These are phyloP conservation scores for Crotalus tigris DNA, from an alignment of 2,113 vertebrate species.

Conservation along the genomic window DNA sequence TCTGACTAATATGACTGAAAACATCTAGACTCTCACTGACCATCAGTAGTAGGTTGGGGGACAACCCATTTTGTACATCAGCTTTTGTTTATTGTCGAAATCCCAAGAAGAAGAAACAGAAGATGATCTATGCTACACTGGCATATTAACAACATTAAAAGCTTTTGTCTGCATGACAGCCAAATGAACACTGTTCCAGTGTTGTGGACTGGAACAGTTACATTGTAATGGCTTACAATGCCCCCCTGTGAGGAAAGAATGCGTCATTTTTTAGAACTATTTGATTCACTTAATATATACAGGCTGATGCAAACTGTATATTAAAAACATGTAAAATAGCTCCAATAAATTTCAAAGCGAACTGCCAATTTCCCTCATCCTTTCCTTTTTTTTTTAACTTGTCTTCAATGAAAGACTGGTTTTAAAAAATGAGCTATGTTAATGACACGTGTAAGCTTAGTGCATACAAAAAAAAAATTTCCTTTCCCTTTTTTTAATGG, in stretches of 20 bases:
- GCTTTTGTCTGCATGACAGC: slow-evolving; percentile 83
- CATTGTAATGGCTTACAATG: slow-evolving; percentile 93
- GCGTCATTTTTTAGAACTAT: slow-evolving; percentile 82
- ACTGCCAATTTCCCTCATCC: slow-evolving; percentile 71
- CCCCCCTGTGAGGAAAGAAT: slow-evolving; percentile 85
- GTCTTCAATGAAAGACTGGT: slow-evolving; percentile 86
- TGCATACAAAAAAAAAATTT: slow-evolving; percentile 75
- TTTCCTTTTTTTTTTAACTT: slow-evolving; percentile 51
- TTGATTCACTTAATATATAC: slow-evolving; percentile 87
- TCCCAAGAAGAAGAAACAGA: slow-evolving; percentile 65
- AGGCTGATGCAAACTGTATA: slow-evolving; percentile 89
- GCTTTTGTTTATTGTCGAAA: slow-evolving; percentile 42
- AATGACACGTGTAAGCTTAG: slow-evolving; percentile 94
- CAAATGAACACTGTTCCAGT: slow-evolving; percentile 86
- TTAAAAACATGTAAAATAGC: slow-evolving; percentile 90
- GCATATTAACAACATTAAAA: slow-evolving; percentile 84
- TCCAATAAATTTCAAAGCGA: slow-evolving; percentile 85
- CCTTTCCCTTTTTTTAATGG: slow-evolving; percentile 74
- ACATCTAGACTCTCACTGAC: background rate
- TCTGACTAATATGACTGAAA: background rate
- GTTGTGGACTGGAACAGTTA: slow-evolving; percentile 91
- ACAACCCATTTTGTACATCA: slow-evolving; percentile 52
- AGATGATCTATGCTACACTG: slow-evolving; percentile 65
- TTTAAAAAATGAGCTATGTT: slow-evolving; percentile 89
- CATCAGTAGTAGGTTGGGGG: background rate